Conservation (phyloP, 2,888 invertebrate genomes). For the Cyclophora punctaria region DNA sequence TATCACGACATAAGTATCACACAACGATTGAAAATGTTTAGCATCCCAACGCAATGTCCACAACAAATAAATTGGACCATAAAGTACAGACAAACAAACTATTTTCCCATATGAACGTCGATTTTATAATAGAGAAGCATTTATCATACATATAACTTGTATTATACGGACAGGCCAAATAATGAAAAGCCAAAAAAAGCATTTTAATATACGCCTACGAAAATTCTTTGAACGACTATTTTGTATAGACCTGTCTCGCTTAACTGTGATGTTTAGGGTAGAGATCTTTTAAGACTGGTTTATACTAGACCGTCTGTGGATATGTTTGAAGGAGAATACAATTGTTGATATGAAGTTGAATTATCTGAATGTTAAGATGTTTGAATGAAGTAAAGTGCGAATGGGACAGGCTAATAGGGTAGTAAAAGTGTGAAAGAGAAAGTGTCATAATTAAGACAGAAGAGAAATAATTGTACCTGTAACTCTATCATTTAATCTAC, state of each 20-base stretch:
- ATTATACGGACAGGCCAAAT: slow-evolving; percentile 60
- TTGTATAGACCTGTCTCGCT: not conserved
- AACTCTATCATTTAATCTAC: too few relatives aligned
- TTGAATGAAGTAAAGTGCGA: not conserved
- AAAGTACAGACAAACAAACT: slow-evolving; percentile 40
- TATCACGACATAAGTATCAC: too few relatives aligned
- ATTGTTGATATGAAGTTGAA: slow-evolving; percentile 2
- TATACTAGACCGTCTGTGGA: not conserved
- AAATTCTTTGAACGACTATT: slow-evolving; percentile 30
- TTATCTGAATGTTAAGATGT: not conserved
- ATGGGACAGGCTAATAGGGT: not conserved
- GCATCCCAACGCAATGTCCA: slow-evolving; percentile 19
- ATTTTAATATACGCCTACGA: slow-evolving; percentile 43
- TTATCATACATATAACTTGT: slow-evolving; percentile 48
- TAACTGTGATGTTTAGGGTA: not conserved
- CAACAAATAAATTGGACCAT: slow-evolving; percentile 6
- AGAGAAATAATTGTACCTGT: too few relatives aligned
- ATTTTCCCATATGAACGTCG: slow-evolving; percentile 46
- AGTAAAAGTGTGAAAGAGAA: not conserved
- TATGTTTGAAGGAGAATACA: slow-evolving; percentile 3
- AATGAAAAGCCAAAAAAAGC: slow-evolving; percentile 65
- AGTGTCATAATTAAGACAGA: too few relatives aligned
- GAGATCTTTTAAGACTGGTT: slow-evolving; percentile 1
- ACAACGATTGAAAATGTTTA: slow-evolving; percentile 22
- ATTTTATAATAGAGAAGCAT: slow-evolving; percentile 52